Conservation (phyloP, 2,888 invertebrate genomes). For the Macropis europaea region DNA sequence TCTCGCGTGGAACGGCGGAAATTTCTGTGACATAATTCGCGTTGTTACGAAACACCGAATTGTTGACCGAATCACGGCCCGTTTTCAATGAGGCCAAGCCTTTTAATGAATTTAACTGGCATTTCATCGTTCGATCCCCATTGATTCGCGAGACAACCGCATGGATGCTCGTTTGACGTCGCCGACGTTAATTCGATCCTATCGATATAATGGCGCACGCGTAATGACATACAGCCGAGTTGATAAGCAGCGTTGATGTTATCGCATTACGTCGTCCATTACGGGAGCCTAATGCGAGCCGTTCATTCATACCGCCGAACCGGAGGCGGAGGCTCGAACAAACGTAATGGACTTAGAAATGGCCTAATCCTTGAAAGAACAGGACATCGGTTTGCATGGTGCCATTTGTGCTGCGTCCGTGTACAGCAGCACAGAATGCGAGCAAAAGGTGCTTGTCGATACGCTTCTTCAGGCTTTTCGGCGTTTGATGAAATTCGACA, state of each 20-base stretch:
- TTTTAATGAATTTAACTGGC: constrained; percentile 18
- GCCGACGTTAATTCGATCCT: constrained; percentile 34
- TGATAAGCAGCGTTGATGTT: constrained; percentile 44
- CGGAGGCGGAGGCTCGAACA: neutral
- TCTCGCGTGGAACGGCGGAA: neutral
- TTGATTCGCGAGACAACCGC: constrained; percentile 22
- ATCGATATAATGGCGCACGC: constrained; percentile 21
- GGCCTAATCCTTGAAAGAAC: constrained; percentile 8
- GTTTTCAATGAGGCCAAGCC: neutral
- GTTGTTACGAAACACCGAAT: neutral
- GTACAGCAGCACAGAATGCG: too few species aligned
- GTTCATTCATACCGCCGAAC: neutral
- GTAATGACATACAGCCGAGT: constrained; percentile 33
- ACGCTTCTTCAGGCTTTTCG: too few species aligned
- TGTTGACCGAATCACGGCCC: neutral
- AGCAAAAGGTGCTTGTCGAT: too few species aligned
- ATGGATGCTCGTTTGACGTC: constrained; percentile 4
- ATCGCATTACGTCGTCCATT: constrained; percentile 46
- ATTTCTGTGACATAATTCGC: neutral
- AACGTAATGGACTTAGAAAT: neutral
- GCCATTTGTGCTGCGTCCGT: too few species aligned
- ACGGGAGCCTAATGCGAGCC: constrained; percentile 11
- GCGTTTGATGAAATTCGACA: too few species aligned
- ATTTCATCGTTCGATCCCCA: constrained; percentile 18
- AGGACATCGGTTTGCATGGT: neutral